A percentile compares a stretch with the other conserved stretches of the same genome.
Conservation (phyloP, 1,140 invertebrate species). For the Rhagoletis zephyria region DNA sequence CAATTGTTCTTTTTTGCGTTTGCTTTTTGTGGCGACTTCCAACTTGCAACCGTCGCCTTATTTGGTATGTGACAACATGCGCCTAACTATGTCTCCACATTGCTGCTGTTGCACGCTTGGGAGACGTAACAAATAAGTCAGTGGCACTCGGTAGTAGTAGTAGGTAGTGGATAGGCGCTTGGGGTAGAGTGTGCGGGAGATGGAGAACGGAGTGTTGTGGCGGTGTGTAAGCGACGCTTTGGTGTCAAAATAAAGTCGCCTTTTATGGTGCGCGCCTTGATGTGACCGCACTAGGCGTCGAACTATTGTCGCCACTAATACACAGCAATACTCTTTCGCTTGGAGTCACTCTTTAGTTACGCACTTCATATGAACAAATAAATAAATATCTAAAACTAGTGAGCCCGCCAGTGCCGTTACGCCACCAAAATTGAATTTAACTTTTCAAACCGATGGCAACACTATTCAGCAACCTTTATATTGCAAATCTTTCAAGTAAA, state of each 20-base stretch:
- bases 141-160: not conserved
- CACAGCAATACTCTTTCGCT: not conserved
- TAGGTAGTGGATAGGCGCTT: not conserved
- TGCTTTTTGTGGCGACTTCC: not conserved
- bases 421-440: too few relatives aligned
- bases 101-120: slow-evolving; percentile 7
- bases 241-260: slow-evolving; percentile 59
- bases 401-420: too few relatives aligned
- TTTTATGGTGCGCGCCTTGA: slow-evolving; percentile 56
- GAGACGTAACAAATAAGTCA: slow-evolving; percentile 46
- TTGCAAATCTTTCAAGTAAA: too few relatives aligned
- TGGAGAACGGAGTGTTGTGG: not conserved
- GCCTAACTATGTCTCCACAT: slow-evolving; percentile 34
- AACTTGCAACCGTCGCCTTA: slow-evolving; percentile 11
- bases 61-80: slow-evolving; percentile 39
- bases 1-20: not conserved
- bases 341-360: not conserved
- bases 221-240: slow-evolving; percentile 53
- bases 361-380: not conserved
- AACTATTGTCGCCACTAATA: not conserved
- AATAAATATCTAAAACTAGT: not conserved
- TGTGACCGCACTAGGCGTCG: not conserved
- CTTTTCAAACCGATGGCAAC: too few relatives aligned
- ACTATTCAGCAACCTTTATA: too few relatives aligned
- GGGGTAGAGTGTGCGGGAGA: too few relatives aligned